Evolutionary conservation across 2,113 vertebrate species (phyloP).

Genomic region (Ciconia stormi): DNA sequence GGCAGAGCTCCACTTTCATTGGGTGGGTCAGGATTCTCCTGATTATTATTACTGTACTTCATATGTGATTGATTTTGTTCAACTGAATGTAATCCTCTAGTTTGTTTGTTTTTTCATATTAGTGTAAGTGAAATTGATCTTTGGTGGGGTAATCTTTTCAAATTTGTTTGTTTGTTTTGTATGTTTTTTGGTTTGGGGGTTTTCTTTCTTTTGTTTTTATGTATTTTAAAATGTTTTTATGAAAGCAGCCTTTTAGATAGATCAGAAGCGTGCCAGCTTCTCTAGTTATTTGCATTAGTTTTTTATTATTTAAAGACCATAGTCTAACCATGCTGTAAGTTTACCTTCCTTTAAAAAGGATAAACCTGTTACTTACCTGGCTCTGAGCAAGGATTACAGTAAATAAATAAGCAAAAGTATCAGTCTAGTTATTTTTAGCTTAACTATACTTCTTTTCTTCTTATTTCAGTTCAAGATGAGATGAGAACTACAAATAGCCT

Average conservation of each 20-base stretch:
- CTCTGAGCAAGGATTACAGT: slow-evolving; percentile 20
- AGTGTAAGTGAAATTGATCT: not conserved
- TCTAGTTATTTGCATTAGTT: not conserved
- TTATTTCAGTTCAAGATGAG: slow-evolving; percentile 66
- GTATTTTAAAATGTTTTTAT: not conserved
- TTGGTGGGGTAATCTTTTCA: not conserved
- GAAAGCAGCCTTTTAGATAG: not conserved
- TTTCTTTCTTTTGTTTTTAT: not conserved
- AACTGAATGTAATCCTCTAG: not conserved
- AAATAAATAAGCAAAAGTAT: slow-evolving; percentile 30
- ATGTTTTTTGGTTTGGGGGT: accelerated
- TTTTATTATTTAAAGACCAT: not conserved
- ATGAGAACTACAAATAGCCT: slow-evolving; percentile 78
- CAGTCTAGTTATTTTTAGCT: slow-evolving; percentile 62
- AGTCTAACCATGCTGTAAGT: not conserved
- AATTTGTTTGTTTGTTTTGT: not conserved
- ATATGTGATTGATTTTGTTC: not conserved
- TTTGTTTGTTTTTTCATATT: not conserved
- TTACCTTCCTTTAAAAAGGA: not conserved
- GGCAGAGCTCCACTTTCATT: slow-evolving; percentile 13
- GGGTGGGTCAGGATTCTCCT: slow-evolving; percentile 48
- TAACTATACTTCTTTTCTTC: slow-evolving; percentile 43
- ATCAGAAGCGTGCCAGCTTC: not conserved
- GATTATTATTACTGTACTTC: not conserved
- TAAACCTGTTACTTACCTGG: slow-evolving; percentile 7